phyloP scores from a whole-genome alignment of 2,888 invertebrate genomes.

The Orthonychiurus folsomi region DNA sequence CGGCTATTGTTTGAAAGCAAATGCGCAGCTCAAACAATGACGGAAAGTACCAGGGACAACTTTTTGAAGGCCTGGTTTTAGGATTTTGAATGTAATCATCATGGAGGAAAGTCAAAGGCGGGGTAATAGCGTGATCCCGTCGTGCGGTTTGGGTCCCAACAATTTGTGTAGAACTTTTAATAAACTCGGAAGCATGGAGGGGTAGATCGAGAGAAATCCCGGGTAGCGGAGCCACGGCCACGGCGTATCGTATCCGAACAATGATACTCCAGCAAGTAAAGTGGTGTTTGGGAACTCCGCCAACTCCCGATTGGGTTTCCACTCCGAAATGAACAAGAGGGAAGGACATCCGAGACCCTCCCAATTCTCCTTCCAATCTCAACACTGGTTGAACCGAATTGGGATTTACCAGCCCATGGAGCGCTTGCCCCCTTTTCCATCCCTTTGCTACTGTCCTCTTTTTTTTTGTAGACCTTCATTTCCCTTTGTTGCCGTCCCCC shows the following conservation, averaged over 20 bases:
- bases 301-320: slow-evolving; percentile 37
- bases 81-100: neutral
- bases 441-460: slow-evolving; percentile 3
- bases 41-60: too few relatives aligned
- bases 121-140: neutral
- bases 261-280: too few relatives aligned
- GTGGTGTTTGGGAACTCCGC: too few relatives aligned
- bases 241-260: neutral
- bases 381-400: neutral
- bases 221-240: slow-evolving; percentile 22
- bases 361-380: slow-evolving; percentile 35
- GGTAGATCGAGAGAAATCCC: slow-evolving; percentile 18
- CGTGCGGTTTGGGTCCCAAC: neutral
- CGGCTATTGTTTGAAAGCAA: slow-evolving; percentile 34
- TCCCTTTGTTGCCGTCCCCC: neutral
- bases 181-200: slow-evolving; percentile 1
- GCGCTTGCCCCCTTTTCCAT: slow-evolving; percentile 31
- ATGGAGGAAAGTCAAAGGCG: neutral
- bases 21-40: slow-evolving; percentile 24
- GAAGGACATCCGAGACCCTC: slow-evolving; percentile 33
- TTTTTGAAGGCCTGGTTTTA: neutral
- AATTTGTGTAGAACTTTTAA: slow-evolving; percentile 6
- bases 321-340: slow-evolving; percentile 39
- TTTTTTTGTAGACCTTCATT: neutral
- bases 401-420: slow-evolving; percentile 10